phyloP scores from a whole-genome alignment of 2,113 vertebrate genomes.

The Talpa occidentalis region DNA sequence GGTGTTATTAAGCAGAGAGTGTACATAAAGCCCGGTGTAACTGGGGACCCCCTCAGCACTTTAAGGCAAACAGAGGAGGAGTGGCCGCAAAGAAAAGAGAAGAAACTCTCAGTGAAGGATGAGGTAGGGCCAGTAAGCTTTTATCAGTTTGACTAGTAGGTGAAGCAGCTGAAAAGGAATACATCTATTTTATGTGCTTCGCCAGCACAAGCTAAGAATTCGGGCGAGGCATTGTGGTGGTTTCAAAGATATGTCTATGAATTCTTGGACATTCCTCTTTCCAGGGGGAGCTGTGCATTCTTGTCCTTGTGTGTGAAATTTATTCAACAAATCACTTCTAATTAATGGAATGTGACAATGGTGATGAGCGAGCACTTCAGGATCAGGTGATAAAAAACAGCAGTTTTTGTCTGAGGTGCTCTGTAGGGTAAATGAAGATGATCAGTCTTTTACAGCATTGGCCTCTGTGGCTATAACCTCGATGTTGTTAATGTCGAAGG shows the following conservation, averaged over 20 bases:
- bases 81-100: not conserved
- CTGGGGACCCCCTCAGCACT: not conserved
- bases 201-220: slow-evolving; percentile 45
- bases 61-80: not conserved
- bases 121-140: not conserved
- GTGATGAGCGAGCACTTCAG: not conserved
- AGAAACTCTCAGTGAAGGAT: not conserved
- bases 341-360: not conserved
- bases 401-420: not conserved
- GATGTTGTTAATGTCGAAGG: no score
- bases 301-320: not conserved
- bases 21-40: not conserved
- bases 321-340: slow-evolving; percentile 26
- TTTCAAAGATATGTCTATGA: slow-evolving; percentile 1
- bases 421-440: no score
- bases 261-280: not conserved
- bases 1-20: not conserved
- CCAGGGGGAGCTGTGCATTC: not conserved
- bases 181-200: slow-evolving; percentile 37
- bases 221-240: not conserved
- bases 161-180: slow-evolving; percentile 49
- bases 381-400: not conserved
- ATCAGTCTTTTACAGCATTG: no score
- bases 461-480: no score
- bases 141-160: slow-evolving; percentile 46